Evolutionary conservation across 2,797 vertebrate genomes (phyloP).

Genomic region (Sparus aurata): DNA sequence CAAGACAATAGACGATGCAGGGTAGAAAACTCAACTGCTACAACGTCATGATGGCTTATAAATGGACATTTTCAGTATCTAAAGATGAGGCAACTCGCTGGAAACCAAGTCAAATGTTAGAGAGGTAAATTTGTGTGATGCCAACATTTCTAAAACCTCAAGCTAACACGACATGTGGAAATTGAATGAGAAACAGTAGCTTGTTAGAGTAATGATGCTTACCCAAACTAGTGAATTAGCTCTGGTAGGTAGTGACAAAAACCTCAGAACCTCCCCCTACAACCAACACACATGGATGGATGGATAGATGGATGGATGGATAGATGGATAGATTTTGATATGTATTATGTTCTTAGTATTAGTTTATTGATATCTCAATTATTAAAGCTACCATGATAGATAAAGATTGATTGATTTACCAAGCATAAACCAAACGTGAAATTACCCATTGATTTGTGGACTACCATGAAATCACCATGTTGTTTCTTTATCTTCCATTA

Average conservation of each 20-base stretch:
- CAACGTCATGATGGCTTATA: neutral
- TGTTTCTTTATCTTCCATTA: too few species aligned
- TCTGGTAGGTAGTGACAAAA: neutral
- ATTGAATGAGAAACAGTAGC: neutral
- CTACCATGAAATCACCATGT: too few species aligned
- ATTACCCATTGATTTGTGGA: too few species aligned
- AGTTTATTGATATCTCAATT: too few species aligned
- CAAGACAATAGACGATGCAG: neutral
- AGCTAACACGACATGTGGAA: neutral
- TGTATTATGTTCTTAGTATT: too few species aligned
- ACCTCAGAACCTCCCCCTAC: too few species aligned
- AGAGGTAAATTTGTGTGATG: neutral
- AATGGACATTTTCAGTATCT: neutral
- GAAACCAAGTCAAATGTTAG: neutral
- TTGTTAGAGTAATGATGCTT: neutral
- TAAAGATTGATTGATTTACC: too few species aligned
- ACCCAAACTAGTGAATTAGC: neutral
- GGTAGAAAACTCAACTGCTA: neutral
- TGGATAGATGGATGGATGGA: too few species aligned
- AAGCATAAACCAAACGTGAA: too few species aligned
- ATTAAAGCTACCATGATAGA: too few species aligned
- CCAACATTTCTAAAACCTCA: neutral
- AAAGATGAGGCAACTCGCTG: neutral
- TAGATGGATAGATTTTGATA: too few species aligned
- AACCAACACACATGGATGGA: too few species aligned